Base-by-base conservation (phyloP, 1,140 invertebrate genomes). In the Diorhabda carinulata region DNA sequence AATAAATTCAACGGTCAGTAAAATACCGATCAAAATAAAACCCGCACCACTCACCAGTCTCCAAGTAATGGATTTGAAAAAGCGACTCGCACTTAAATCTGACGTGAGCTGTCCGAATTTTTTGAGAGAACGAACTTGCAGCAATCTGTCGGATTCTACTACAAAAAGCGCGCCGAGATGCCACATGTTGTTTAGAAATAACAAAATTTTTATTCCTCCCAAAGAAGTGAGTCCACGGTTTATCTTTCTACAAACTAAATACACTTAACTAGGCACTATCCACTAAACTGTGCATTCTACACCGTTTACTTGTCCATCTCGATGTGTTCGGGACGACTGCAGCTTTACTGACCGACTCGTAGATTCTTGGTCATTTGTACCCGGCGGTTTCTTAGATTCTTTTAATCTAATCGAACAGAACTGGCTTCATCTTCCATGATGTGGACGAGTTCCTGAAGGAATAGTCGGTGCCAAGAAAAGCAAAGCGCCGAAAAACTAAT, bases 181-280 rank as follows among this genome's bases (percentile, higher is more conserved):
- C 45, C 57, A 58, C 7, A 67, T 43, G 10, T 8, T 67, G 10
- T 67, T 40, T 41, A 67, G 60, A 44, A 67, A 67, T 10, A 67
- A 60, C 43, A 60, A 42, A 25, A 44, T 67, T n/a, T 47, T 59
- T 44, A 57, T 52, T n/a, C 10, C 45, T 44, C 9, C 8, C 40
- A 25, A 56, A 40, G 45, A 67, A 4, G 58, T 57, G 8, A 67
- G 5, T 10, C n/a, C 4, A 3, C 47, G n/a, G 47, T 3, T 52
- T 52, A 52, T 52, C 47, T 52, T 52, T 9, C 9, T 52, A 52
- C 25, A 25, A 0, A 25, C 25, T 25, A 25, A 25, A 25, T 25
- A 25, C 25, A 25, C 25, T 25, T 25, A 25, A 25, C 25, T 25
- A 25, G 25, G 0, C 25, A 25, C 25, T 25, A 25, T 25, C 25